A percentile compares a stretch with the other conserved stretches of the same genome.
Conservation (phyloP, 1,140 invertebrate genomes). For the Notospermus geniculatus region DNA sequence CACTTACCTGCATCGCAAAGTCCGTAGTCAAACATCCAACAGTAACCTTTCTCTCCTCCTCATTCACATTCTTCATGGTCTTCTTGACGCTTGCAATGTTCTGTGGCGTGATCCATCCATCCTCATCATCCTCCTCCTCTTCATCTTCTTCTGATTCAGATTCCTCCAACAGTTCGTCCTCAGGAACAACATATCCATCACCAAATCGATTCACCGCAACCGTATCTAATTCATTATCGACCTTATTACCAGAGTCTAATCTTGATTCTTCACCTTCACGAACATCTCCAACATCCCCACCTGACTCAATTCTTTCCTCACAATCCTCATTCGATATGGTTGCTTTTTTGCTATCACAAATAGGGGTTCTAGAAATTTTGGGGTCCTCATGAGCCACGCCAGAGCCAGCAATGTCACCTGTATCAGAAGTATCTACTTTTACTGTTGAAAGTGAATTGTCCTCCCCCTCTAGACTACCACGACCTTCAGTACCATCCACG, state of each 20-base stretch:
- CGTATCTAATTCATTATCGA: background rate
- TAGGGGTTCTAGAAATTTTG: too few species aligned
- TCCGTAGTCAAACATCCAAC: slow-evolving; percentile 94
- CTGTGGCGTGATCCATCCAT: slow-evolving; percentile 85
- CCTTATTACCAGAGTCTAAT: background rate
- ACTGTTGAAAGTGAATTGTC: too few species aligned
- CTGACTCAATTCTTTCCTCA: too few species aligned
- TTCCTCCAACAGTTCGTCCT: slow-evolving; percentile 20
- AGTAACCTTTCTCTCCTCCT: slow-evolving; percentile 63
- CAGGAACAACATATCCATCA: background rate
- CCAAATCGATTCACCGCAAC: background rate
- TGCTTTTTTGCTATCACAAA: too few species aligned
- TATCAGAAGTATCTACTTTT: too few species aligned
- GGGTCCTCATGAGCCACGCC: too few species aligned
- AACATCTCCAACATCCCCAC: too few species aligned
- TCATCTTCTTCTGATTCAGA: slow-evolving; percentile 42
- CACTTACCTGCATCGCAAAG: slow-evolving; percentile 86
- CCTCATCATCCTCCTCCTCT: slow-evolving; percentile 65
- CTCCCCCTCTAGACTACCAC: too few species aligned
- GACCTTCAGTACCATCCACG: too few species aligned
- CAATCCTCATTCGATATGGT: too few species aligned
- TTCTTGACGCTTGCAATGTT: slow-evolving; percentile 77
- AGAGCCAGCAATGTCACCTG: too few species aligned
- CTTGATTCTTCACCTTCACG: background rate
- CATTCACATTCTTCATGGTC: slow-evolving; percentile 61